Evolutionary conservation across 2,888 invertebrate genomes (phyloP), one percentile per base, ranked within the genome.

Genomic region (Caenorhabditis auriculariae): DNA sequence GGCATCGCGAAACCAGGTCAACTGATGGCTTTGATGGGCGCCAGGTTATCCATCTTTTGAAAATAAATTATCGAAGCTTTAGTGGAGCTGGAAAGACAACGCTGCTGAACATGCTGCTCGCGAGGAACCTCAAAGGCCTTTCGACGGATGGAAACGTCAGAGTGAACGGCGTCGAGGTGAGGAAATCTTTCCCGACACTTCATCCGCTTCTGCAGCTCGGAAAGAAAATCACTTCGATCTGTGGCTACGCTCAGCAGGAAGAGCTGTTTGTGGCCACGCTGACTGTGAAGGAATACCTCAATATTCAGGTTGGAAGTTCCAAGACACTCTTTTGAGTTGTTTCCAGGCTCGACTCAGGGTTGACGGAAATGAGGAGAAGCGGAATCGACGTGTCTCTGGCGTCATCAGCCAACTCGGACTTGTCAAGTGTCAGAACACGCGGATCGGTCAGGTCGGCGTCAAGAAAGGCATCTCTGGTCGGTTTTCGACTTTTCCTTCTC

Each of bases 21-120:
- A 48, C 56, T 80, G 29, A 60, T 80, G 28, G 80, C 80, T 12
- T 50, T 80, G 54, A 80, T 80, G 80, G 80, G 80, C 23, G 75
- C 80, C 5, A 76, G 77, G 77, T 75, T 21, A 51, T n/a, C n/a
- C n/a, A n/a, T n/a, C n/a, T n/a, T n/a, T n/a, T n/a, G n/a, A n/a
- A n/a, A n/a, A n/a, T n/a, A n/a, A n/a, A n/a, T n/a, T n/a, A n/a
- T n/a, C n/a, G n/a, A 2, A 6, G 38, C 72, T 72, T 21, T 60
- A 85, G 85, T 27, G 94, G 94, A 0, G 91, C 93, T 0, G 94
- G 94, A 2, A 95, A 95, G 85, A 93, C 94, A 0, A 94, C 93
- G 0, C 87, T 95, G 3, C 85, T 95, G 55, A 94, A 95, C 83
- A 88, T 91, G 0, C 82, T 95, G 64, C 92, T 72, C 1, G 55